Base-by-base conservation (phyloP, 1,140 invertebrate genomes). In the Drosophila auraria region DNA sequence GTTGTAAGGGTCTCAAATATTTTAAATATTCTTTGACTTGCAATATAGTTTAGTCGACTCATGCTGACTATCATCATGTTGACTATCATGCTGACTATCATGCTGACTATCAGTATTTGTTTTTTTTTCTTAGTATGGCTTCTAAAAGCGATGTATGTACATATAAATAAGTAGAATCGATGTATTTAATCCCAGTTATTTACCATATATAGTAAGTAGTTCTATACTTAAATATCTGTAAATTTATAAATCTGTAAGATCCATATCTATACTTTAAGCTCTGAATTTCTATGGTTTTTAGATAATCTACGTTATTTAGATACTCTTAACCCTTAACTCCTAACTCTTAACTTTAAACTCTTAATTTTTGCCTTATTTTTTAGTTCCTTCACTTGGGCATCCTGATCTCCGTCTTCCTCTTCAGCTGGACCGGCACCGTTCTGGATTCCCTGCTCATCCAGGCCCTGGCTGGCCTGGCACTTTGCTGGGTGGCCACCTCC, bases 401-500 rank as follows among this genome's bases (percentile, higher is more conserved):
- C 3, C 59, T 95, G 2, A 11, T 93, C 0, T 66, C 87, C 2
- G 93, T 95, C 3, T 63, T 96, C 2, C 1, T 94, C 2, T 71
- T 94, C 0, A 93, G 94, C 54, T 91, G 95, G n/a, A 36, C 94
- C 1, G 93, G 94, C 30, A 95, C 94, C 3, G 86, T 86, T 80
- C 74, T 86, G 12, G 84, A 93, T 69, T 94, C 92, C n/a, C 83
- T 86, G 49, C n/a, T 92, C 0, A 33, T 94, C 3, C 93, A 91
- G 3, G 17, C 93, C 2, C 3, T 95, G 2, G 80, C 94, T 71
- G 96, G 94, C 0, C 50, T 95, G 7, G 90, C 94, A 17, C 82
- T 97, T 1, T 92, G 93, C 20, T 94, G 95, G 87, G 92, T 95
- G 0, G 92, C 93, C 4, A 94, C 95, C 38, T 94, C 93, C 23